Percentiles rank a stretch among this genome's conserved stretches.
Evolutionary conservation across 2,797 vertebrate species (phyloP).

Genomic region (Mus spretus): DNA sequence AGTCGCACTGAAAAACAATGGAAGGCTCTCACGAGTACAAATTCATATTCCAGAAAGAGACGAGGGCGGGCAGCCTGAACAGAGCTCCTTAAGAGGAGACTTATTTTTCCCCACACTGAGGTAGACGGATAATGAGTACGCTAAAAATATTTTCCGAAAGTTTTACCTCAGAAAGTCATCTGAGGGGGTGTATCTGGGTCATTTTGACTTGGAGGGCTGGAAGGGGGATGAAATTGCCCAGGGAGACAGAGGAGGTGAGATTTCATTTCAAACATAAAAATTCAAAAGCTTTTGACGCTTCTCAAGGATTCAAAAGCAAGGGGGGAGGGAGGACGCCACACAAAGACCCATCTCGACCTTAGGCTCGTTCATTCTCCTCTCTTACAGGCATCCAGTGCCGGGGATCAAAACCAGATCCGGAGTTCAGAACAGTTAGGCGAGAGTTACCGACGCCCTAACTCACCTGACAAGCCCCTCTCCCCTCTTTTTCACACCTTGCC

Average conservation of each 20-base stretch:
- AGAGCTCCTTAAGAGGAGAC: conserved; percentile 59
- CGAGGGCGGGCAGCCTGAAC: conserved; percentile 33
- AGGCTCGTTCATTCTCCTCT: neutral
- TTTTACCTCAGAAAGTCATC: conserved; percentile 82
- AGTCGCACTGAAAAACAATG: conserved; percentile 82
- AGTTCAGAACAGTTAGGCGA: conserved; percentile 3
- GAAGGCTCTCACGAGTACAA: conserved; percentile 52
- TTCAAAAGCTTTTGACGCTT: conserved; percentile 54
- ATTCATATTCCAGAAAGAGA: conserved; percentile 61
- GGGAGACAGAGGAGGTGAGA: conserved; percentile 32
- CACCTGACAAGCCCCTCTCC: neutral
- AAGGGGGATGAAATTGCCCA: conserved; percentile 24
- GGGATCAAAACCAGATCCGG: conserved; percentile 39
- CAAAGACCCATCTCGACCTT: conserved; percentile 79
- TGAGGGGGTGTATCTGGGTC: conserved; percentile 79
- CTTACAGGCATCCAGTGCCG: neutral
- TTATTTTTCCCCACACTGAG: conserved; percentile 69
- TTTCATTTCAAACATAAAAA: conserved; percentile 68
- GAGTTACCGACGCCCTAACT: neutral
- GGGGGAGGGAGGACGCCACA: conserved; percentile 66
- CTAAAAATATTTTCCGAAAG: conserved; percentile 81
- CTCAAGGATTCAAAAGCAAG: conserved; percentile 13
- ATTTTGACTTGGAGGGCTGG: conserved; percentile 69
- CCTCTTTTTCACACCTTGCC: conserved; percentile 14
- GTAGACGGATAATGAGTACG: conserved; percentile 70